phyloP scores from a whole-genome alignment of 2,888 invertebrate species.

The Gymnosoma rotundatum region DNA sequence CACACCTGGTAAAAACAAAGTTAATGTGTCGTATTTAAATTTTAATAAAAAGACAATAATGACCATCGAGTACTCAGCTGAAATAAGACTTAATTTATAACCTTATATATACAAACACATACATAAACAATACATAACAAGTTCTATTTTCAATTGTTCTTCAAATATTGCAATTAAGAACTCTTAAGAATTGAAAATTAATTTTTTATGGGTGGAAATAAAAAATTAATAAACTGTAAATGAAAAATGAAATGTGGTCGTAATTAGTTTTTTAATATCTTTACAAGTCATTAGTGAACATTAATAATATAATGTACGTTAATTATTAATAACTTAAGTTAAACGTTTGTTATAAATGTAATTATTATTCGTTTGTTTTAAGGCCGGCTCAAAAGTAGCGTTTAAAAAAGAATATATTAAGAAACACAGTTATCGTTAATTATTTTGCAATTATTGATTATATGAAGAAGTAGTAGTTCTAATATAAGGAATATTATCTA shows the following conservation, averaged over 20 bases:
- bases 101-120: too few species aligned
- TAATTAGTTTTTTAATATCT: background rate
- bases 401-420: constrained; percentile 68
- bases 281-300: constrained; percentile 40
- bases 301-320: constrained; percentile 55
- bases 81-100: too few species aligned
- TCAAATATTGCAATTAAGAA: background rate
- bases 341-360: constrained; percentile 43
- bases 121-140: too few species aligned
- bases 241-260: background rate
- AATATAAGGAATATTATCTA: constrained; percentile 26
- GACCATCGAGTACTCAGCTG: too few species aligned
- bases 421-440: constrained; percentile 51
- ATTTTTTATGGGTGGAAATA: background rate
- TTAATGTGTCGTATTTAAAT: too few species aligned
- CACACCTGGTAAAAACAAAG: too few species aligned
- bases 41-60: too few species aligned
- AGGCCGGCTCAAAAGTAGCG: constrained; percentile 80
- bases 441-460: constrained; percentile 45
- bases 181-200: background rate
- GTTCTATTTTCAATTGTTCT: too few species aligned
- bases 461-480: constrained; percentile 13
- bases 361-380: constrained; percentile 51
- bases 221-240: background rate
- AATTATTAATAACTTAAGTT: constrained; percentile 74